Evolutionary conservation across 2,888 invertebrate species (phyloP), one percentile per base, ranked within the genome.

Genomic region (Scaeva pyrastri): DNA sequence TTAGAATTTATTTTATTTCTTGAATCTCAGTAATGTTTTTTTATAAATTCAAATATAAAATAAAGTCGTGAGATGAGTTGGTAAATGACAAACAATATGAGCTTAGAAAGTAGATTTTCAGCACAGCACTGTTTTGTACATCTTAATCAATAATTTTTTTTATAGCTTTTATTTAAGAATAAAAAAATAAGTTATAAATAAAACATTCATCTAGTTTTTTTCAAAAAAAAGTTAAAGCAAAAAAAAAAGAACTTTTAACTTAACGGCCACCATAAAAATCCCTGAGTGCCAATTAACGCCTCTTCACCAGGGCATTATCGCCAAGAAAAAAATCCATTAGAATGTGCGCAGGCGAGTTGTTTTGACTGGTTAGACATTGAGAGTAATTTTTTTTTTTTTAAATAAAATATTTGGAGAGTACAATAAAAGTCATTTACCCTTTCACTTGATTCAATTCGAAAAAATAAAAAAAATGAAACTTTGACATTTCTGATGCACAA

Each of bases 311-410:
- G 39, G 21, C 8, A 8, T 5, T 7, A 48, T 19, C 8, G 10
- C 14, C 23, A 23, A 5, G 14, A 52, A 23, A 14, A 12, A 26
- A 7, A 48, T 6, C 26, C 36, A 58, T 21, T 39, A 58, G 39
- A 58, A 58, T 58, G 2, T 58, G 58, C 14, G 58, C 14, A 39
- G 39, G 39, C 19, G 60, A 60, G 60, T 39, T 41, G 39, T 41
- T 21, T 21, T 60, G 39, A 60, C 60, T 21, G 60, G 60, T 60
- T 60, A 39, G 10, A 14, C n/a, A 21, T 8, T 60, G 6, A 21
- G 16, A 21, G 39, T 12, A 16, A 16, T 8, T 11, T 16, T 36
- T 36, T 36, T 58, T 8, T 11, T 16, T 19, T 16, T 19, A 36
- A 58, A 19, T 16, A 11, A 4, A 16, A 58, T 36, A 58, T 36